phyloP scores from a whole-genome alignment of 1,140 invertebrate species.

The Dinoponera quadriceps region DNA sequence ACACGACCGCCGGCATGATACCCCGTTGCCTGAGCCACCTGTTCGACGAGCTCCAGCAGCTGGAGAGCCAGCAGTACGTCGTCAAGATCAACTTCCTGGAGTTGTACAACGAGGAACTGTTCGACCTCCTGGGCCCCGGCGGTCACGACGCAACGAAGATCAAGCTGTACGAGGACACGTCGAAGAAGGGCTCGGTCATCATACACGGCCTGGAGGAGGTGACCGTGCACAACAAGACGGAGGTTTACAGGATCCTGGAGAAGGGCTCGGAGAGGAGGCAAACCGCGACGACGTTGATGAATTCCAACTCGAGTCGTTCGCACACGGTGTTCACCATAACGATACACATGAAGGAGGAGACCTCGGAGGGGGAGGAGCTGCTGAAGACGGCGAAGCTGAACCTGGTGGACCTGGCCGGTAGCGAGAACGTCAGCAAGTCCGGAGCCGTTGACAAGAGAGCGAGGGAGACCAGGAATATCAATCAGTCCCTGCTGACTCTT shows the following conservation, averaged over 20 bases:
- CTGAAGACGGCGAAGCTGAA: constrained; percentile 98
- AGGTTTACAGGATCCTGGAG: constrained; percentile 95
- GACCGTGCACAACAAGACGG: constrained; percentile 94
- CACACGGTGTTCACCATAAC: constrained; percentile 98
- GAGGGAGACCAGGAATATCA: constrained; percentile 97
- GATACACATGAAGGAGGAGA: constrained; percentile 96
- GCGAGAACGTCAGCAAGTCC: constrained; percentile 97
- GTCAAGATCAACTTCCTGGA: constrained; percentile 98
- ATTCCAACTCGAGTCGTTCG: constrained; percentile 96
- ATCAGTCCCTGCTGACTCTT: constrained; percentile 96
- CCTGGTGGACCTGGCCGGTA: constrained; percentile 98
- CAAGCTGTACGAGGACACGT: constrained; percentile 92
- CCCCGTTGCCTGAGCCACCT: constrained; percentile 93
- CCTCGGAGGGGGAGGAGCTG: constrained; percentile 95
- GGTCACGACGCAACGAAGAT: constrained; percentile 91
- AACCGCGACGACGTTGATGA: constrained; percentile 97
- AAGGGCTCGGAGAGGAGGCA: constrained; percentile 95
- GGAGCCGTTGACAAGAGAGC: constrained; percentile 96
- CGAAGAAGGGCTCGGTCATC: constrained; percentile 95
- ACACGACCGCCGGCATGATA: constrained; percentile 93
- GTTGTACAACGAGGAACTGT: constrained; percentile 98
- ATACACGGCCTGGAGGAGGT: constrained; percentile 97
- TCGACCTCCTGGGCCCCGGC: constrained; percentile 93
- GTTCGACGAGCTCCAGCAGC: constrained; percentile 91
- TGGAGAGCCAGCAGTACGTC: constrained; percentile 92